Conservation (phyloP, 2,888 invertebrate species). For the Eueremaeus valkanovi region DNA sequence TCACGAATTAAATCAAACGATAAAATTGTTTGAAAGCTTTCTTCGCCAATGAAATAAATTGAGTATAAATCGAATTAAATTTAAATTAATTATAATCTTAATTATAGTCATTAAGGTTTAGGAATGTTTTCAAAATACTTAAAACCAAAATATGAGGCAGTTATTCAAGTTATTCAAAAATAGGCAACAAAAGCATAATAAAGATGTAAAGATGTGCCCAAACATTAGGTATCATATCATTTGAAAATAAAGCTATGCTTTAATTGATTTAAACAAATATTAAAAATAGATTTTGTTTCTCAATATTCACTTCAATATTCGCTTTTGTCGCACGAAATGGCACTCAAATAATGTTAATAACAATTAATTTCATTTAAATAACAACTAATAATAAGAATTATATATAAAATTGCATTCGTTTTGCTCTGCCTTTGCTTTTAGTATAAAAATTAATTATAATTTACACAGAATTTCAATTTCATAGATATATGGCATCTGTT, state of each 20-base stretch:
- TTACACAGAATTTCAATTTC: background rate
- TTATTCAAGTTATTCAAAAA: too few relatives aligned
- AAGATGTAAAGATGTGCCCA: background rate
- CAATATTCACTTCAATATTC: background rate
- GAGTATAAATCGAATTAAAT: too few relatives aligned
- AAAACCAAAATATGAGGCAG: background rate
- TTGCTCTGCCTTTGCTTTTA: slow-evolving; percentile 19
- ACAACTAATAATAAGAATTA: background rate
- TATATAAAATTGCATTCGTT: slow-evolving; percentile 13
- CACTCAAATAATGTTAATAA: slow-evolving; percentile 26
- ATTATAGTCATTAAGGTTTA: background rate
- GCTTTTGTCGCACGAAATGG: background rate
- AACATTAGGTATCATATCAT: background rate
- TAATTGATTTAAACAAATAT: background rate
- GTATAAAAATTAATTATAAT: background rate
- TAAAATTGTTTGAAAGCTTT: too few relatives aligned
- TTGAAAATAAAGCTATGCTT: too few relatives aligned
- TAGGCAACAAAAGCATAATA: background rate
- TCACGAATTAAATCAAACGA: too few relatives aligned
- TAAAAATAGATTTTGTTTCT: background rate
- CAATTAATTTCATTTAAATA: background rate
- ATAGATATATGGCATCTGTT: slow-evolving; percentile 21
- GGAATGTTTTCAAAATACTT: background rate
- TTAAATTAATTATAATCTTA: too few relatives aligned
- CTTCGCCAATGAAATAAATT: too few relatives aligned